Conservation (phyloP, 2,888 invertebrate genomes). For the Ormia ochracea region DNA sequence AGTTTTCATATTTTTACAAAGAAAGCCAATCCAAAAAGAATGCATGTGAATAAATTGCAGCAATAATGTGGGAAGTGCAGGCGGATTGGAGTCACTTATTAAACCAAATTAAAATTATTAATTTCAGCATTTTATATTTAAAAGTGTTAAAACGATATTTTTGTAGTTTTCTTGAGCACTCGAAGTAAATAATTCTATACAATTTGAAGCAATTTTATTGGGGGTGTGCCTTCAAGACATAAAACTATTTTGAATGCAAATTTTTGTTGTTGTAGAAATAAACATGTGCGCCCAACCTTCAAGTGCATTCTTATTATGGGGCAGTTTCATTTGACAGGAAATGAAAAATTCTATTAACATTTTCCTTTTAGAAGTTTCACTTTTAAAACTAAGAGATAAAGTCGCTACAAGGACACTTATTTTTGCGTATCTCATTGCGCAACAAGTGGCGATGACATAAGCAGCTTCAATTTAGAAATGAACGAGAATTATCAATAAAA, state of each 20-base stretch:
- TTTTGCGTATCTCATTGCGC: too few relatives aligned
- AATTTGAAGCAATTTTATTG: constrained; percentile 1
- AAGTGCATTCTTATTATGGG: not conserved
- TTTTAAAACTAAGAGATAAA: too few relatives aligned
- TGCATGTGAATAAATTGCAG: constrained; percentile 24
- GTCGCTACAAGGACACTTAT: too few relatives aligned
- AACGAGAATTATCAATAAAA: too few relatives aligned
- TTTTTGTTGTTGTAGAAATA: not conserved
- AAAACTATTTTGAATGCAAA: not conserved
- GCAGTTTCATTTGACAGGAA: not conserved
- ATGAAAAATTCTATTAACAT: not conserved
- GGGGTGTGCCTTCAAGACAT: constrained; percentile 12
- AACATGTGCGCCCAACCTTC: not conserved
- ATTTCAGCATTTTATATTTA: constrained; percentile 16
- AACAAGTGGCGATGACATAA: too few relatives aligned
- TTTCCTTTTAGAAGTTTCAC: too few relatives aligned
- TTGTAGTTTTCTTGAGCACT: not conserved
- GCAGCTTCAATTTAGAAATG: too few relatives aligned
- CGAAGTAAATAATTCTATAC: not conserved
- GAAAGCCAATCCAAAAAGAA: constrained; percentile 27
- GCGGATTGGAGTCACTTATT: not conserved
- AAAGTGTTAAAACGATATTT: constrained; percentile 7
- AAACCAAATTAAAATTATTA: constrained; percentile 29
- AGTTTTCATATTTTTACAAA: constrained; percentile 35
- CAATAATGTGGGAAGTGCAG: constrained; percentile 37